Evolutionary conservation across 2,113 vertebrate species (phyloP), one percentile per base, ranked within the genome.

Genomic region (Glaucidium brasilianum): DNA sequence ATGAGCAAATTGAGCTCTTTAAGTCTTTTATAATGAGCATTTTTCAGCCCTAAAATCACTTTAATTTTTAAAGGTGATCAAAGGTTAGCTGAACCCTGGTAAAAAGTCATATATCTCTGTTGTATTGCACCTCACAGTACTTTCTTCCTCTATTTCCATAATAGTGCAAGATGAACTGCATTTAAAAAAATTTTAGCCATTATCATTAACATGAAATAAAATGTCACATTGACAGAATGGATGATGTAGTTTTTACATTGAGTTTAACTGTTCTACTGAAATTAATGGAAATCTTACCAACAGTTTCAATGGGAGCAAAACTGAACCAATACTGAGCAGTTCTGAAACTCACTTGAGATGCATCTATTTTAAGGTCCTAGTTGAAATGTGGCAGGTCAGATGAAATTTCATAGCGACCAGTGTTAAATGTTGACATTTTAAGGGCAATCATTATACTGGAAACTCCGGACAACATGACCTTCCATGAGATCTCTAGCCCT

Each of bases 11-110:
- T 82, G 58, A 96, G 84, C 77, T 94, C 67, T 81, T 95, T 82
- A 93, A 94, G 77, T 79, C 77, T 91, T 95, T 91, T 94, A 79
- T 88, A 85, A 95, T 79, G 69, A 94, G 30, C 74, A 62, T 75
- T 91, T 96, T 94, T 91, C 83, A 92, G 59, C 34, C 56, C 79
- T 84, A 87, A 85, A 85, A 89, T 92, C 47, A 47, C 15, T 94
- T 83, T 50, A 59, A 89, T 96, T 95, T 94, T 89, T 87, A 93
- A 88, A 94, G 74, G 52, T 95, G 87, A 90, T 62, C 74, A 82
- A 90, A 94, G 71, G 88, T 88, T 92, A 88, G 23, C 11, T 83
- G 81, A 92, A 85, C 58, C n/a, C 76, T 68, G 18, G 8, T 78
- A 81, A 92, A 84, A 84, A 76, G 34, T 66, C 78, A 85, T 74